phyloP scores from a whole-genome alignment of 1,140 invertebrate genomes.

The Theocolax elegans region DNA sequence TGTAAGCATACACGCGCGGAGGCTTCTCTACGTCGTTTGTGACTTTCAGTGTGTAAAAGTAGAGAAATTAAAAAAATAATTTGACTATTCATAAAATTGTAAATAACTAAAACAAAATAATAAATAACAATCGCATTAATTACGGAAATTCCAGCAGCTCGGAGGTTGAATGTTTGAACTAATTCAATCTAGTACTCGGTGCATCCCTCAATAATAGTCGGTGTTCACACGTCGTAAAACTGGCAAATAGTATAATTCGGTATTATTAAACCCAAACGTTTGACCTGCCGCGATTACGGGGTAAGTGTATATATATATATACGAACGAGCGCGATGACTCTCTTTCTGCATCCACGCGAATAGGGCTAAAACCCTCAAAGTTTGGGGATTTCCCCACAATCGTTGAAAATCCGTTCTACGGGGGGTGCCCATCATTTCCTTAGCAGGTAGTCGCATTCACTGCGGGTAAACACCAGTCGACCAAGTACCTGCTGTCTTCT shows the following conservation, averaged over 20 bases:
- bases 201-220: too few relatives aligned
- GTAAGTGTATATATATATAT: background rate
- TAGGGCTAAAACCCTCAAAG: background rate
- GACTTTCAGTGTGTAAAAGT: too few relatives aligned
- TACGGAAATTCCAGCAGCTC: too few relatives aligned
- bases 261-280: background rate
- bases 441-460: constrained; percentile 27
- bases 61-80: too few relatives aligned
- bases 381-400: constrained; percentile 36
- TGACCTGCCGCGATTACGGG: background rate
- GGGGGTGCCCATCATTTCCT: constrained; percentile 15
- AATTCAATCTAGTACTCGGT: too few relatives aligned
- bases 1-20: background rate
- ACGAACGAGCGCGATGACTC: background rate
- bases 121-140: too few relatives aligned
- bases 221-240: too few relatives aligned
- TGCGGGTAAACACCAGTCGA: constrained; percentile 19
- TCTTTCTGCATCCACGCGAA: background rate
- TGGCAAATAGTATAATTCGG: constrained; percentile 22
- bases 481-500: constrained; percentile 26
- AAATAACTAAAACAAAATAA: too few relatives aligned
- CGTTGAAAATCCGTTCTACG: constrained; percentile 18
- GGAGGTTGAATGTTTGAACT: too few relatives aligned
- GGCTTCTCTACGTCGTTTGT: background rate
- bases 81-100: too few relatives aligned